Evolutionary conservation across 2,888 invertebrate species (phyloP).

Genomic region (Pheosia tremula): DNA sequence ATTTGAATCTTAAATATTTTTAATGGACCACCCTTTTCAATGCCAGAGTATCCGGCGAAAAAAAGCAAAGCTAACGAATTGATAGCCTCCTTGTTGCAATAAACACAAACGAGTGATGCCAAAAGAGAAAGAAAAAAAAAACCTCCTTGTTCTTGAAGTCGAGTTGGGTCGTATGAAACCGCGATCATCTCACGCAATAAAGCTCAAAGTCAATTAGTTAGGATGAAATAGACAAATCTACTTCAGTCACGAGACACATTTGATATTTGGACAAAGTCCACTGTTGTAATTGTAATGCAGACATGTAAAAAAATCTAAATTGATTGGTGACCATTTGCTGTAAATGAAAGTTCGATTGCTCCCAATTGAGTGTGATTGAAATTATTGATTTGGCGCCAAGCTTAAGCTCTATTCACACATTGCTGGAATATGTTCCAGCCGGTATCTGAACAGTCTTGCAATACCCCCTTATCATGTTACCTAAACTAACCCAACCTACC

Average conservation of each 20-base stretch:
- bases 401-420: constrained; percentile 3
- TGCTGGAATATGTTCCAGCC: neutral
- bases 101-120: too few relatives aligned
- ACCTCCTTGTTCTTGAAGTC: too few relatives aligned
- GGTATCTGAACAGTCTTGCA: neutral
- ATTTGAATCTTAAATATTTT: too few relatives aligned
- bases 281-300: constrained; percentile 31
- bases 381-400: constrained; percentile 40
- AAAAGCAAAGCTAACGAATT: too few relatives aligned
- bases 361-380: constrained; percentile 47
- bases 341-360: constrained; percentile 53
- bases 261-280: constrained; percentile 31
- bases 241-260: constrained; percentile 2
- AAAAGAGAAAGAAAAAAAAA: too few relatives aligned
- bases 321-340: constrained; percentile 40
- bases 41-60: too few relatives aligned
- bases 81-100: too few relatives aligned
- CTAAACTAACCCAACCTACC: too few relatives aligned
- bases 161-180: neutral
- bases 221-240: neutral
- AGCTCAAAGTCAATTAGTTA: neutral
- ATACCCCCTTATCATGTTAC: neutral
- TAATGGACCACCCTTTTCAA: too few relatives aligned
- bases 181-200: neutral
- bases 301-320: constrained; percentile 41